phyloP scores from a whole-genome alignment of 30 jellyfish, hydroid and myxozoan species.

The Turritopsis rubra region DNA sequence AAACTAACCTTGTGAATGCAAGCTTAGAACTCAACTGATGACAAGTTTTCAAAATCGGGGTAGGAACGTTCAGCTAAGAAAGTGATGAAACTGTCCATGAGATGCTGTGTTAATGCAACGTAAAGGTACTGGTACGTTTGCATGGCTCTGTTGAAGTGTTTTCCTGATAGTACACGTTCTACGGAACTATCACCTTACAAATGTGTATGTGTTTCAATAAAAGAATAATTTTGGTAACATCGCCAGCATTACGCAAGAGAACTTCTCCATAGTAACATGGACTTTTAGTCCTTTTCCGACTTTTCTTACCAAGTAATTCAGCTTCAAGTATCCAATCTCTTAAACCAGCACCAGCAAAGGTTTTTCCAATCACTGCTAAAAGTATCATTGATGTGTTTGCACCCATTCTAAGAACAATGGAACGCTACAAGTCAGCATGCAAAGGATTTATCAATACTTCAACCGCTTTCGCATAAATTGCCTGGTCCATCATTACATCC shows the following conservation, averaged over 20 bases:
- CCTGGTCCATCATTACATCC: conserved; percentile 40
- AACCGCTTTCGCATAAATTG: conserved; percentile 43
- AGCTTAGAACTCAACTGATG: not conserved
- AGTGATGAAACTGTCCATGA: not conserved
- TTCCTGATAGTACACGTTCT: not conserved
- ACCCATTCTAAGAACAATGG: conserved; percentile 38
- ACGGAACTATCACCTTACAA: not conserved
- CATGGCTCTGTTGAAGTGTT: not conserved
- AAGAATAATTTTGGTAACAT: not conserved
- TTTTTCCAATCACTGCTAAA: conserved; percentile 41
- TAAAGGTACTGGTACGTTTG: not conserved
- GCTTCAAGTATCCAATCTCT: conserved; percentile 31
- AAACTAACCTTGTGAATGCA: not conserved
- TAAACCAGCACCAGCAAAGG: conserved; percentile 45
- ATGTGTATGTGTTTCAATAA: too few relatives aligned
- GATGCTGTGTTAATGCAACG: not conserved
- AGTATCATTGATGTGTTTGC: conserved; percentile 40
- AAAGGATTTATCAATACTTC: conserved; percentile 25
- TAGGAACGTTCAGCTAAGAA: not conserved
- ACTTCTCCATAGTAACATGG: conserved; percentile 14
- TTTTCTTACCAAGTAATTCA: conserved; percentile 3
- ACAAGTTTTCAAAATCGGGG: not conserved
- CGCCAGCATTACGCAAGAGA: not conserved
- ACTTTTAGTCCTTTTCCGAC: not conserved
- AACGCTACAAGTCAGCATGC: conserved; percentile 13